Conservation (phyloP, 2,113 vertebrate genomes). For the Bagarius yarrelli region DNA sequence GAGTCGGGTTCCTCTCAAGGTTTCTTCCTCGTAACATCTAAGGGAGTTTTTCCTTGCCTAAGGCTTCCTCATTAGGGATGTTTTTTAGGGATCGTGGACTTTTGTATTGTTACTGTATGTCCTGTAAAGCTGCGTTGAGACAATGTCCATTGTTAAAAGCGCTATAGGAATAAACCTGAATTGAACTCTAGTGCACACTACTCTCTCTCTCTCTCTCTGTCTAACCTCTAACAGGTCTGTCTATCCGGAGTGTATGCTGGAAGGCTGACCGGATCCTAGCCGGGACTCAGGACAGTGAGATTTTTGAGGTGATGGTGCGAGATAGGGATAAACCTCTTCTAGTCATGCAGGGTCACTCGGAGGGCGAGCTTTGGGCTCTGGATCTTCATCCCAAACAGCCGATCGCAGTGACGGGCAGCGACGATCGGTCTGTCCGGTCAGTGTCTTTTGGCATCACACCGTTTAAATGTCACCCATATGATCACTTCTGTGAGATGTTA, state of each 20-base stretch:
- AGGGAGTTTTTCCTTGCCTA: too few relatives aligned
- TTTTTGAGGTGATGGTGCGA: conserved; percentile 94
- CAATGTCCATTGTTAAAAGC: too few relatives aligned
- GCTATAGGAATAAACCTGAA: too few relatives aligned
- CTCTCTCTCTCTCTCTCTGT: neutral
- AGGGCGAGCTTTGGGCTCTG: conserved; percentile 95
- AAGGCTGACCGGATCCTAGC: conserved; percentile 89
- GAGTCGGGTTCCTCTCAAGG: too few relatives aligned
- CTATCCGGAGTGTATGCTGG: conserved; percentile 96
- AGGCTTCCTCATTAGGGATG: too few relatives aligned
- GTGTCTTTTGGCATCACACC: neutral
- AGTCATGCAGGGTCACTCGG: conserved; percentile 94
- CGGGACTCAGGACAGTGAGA: conserved; percentile 96
- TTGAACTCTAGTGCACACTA: neutral
- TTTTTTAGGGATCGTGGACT: too few relatives aligned
- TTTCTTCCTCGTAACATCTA: too few relatives aligned
- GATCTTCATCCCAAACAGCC: conserved; percentile 93
- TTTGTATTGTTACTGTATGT: too few relatives aligned
- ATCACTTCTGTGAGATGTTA: too few relatives aligned
- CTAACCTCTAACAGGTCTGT: conserved; percentile 78
- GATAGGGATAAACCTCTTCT: conserved; percentile 92
- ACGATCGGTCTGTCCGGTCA: conserved; percentile 92
- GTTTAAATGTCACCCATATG: neutral
- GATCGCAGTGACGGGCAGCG: conserved; percentile 89
- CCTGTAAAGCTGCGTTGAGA: too few relatives aligned